A percentile compares a stretch with the other conserved stretches of the same genome.
These are phyloP conservation scores for human DNA, from an alignment of 2,113 vertebrate genomes.

Conservation along the genomic window GRCh38 chr5:18716001-18716500, in stretches of 20 bases:
- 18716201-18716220: background rate
- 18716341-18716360: background rate
- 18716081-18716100: background rate
- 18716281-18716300: background rate
- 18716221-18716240: background rate
- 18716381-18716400: background rate
- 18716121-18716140: background rate
- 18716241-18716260: background rate
- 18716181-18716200: background rate
- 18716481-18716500: background rate
- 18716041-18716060: accelerated
- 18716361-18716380: background rate
- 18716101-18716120: background rate
- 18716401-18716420: background rate
- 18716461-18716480: background rate
- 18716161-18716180: background rate
- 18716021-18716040: background rate
- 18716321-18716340: background rate
- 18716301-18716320: background rate
- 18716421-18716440: background rate
- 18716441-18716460: background rate
- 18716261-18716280: background rate
- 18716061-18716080: accelerated
- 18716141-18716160: no score
- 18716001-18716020: background rate